phyloP scores from a whole-genome alignment of 2,888 invertebrate species.

The Leucophora obtusa region DNA sequence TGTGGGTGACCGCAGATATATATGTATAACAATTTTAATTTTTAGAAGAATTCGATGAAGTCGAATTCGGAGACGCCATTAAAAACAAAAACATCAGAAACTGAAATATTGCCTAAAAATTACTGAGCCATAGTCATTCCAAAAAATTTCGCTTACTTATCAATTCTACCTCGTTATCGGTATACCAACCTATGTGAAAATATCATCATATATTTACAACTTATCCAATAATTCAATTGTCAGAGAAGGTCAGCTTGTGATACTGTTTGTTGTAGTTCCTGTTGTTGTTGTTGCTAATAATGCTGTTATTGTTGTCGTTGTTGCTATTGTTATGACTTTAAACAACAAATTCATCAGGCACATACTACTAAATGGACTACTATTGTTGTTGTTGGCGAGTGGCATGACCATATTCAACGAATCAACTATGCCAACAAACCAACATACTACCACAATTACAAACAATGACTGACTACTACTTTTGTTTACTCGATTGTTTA shows the following conservation, averaged over 20 bases:
- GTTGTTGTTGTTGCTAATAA: background rate
- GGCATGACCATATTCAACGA: constrained; percentile 26
- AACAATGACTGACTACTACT: constrained; percentile 16
- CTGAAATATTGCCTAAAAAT: too few species aligned
- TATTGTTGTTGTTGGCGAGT: constrained; percentile 33
- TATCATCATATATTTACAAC: constrained; percentile 39
- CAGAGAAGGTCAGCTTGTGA: constrained; percentile 42
- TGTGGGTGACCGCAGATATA: too few species aligned
- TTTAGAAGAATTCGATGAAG: too few species aligned
- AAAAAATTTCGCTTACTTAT: background rate
- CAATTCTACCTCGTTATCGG: background rate
- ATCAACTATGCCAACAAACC: constrained; percentile 17
- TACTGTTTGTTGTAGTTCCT: constrained; percentile 32
- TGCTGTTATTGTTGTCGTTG: constrained; percentile 33
- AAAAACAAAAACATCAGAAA: too few species aligned
- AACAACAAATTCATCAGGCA: constrained; percentile 24
- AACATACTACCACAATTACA: constrained; percentile 29
- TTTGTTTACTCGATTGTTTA: constrained; percentile 23
- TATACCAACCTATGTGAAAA: background rate
- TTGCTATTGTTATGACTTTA: constrained; percentile 32
- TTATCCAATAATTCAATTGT: constrained; percentile 53
- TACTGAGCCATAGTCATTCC: too few species aligned
- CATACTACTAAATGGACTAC: background rate
- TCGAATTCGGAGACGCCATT: too few species aligned
- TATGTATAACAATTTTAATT: too few species aligned